phyloP scores from a whole-genome alignment of 2,797 vertebrate genomes.

The Amblyopsis hoosieri region DNA sequence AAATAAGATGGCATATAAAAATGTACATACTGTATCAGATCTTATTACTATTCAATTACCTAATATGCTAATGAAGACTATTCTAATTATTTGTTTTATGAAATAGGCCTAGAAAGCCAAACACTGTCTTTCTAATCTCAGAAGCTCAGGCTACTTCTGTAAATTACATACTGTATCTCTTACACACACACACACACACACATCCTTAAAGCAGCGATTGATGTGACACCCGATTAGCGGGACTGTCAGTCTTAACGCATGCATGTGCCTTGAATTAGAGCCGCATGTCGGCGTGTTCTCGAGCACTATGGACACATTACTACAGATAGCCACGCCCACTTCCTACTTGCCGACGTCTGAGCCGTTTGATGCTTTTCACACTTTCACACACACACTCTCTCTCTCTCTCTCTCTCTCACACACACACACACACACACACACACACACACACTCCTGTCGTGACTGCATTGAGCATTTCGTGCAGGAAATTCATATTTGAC shows the following conservation, averaged over 20 bases:
- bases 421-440: too few species aligned
- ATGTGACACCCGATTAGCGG: constrained; percentile 84
- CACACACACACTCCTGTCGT: too few species aligned
- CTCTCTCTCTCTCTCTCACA: too few species aligned
- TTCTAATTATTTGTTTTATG: too few species aligned
- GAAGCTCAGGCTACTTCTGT: constrained; percentile 17
- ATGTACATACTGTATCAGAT: neutral
- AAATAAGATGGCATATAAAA: neutral
- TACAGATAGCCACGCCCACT: constrained; percentile 83
- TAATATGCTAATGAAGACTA: too few species aligned
- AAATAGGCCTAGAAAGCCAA: neutral
- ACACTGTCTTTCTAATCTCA: constrained; percentile 36
- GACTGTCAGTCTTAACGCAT: constrained; percentile 83
- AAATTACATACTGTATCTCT: neutral
- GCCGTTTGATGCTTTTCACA: constrained; percentile 89
- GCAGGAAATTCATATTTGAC: too few species aligned
- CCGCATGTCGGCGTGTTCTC: constrained; percentile 89
- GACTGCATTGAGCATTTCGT: too few species aligned
- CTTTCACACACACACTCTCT: too few species aligned
- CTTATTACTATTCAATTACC: neutral
- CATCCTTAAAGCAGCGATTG: constrained; percentile 41
- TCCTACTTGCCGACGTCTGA: constrained; percentile 89
- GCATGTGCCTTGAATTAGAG: constrained; percentile 90
- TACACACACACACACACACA: constrained; percentile 28
- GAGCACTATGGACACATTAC: constrained; percentile 85